A percentile compares a stretch with the other conserved stretches of the same genome.
Evolutionary conservation across 2,113 vertebrate genomes (phyloP).

Genomic region (Myxocyprinus asiaticus): DNA sequence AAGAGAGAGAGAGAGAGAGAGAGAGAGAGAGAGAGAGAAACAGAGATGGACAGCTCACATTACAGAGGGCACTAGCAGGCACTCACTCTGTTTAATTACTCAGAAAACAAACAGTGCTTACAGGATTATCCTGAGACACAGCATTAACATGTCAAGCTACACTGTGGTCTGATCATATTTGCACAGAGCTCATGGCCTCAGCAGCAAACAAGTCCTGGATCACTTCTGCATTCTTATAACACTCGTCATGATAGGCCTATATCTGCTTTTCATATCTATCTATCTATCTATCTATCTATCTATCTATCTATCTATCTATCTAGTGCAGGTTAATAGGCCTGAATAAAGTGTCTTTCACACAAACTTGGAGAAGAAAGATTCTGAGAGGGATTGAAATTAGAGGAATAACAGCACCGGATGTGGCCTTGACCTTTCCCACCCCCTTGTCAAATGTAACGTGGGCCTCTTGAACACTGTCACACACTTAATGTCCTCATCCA

Average conservation of each 20-base stretch:
- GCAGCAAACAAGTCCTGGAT: constrained; percentile 9
- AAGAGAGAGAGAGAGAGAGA: too few relatives aligned
- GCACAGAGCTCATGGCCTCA: neutral
- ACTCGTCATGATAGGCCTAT: neutral
- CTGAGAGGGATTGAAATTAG: constrained; percentile 10
- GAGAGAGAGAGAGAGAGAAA: neutral
- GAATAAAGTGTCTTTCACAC: neutral
- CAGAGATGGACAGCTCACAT: neutral
- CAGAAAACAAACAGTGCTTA: constrained; percentile 57
- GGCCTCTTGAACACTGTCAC: constrained; percentile 11
- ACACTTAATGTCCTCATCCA: constrained; percentile 11
- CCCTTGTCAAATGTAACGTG: constrained; percentile 3
- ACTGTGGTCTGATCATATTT: constrained; percentile 14
- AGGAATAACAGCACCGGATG: constrained; percentile 18
- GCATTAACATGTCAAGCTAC: constrained; percentile 43
- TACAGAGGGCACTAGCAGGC: neutral
- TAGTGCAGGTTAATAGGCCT: neutral
- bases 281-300: neutral
- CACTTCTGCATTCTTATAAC: neutral
- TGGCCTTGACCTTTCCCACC: constrained; percentile 24
- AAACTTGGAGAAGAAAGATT: constrained; percentile 2
- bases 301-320: too few relatives aligned
- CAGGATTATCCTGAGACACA: constrained; percentile 54
- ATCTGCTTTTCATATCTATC: neutral
- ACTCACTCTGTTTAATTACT: constrained; percentile 54